phyloP scores from a whole-genome alignment of 2,113 vertebrate species.

The Rattus norvegicus region GRCr8 NC_086024.1:13018501-13019000 shows the following conservation, averaged over 20 bases:
- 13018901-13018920: slow-evolving; percentile 15
- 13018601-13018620: not conserved
- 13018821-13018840: not conserved
- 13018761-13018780: not conserved
- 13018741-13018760: not conserved
- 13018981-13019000: slow-evolving; percentile 34
- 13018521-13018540: not conserved
- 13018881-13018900: not conserved
- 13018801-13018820: not conserved
- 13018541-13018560: not conserved
- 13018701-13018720: not conserved
- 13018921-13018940: not conserved
- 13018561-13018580: slow-evolving; percentile 12
- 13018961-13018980: not conserved
- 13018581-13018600: slow-evolving; percentile 25
- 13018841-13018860: slow-evolving; percentile 8
- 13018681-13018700: not conserved
- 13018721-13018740: not conserved
- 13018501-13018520: slow-evolving; percentile 24
- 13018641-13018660: not conserved
- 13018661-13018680: slow-evolving; percentile 17
- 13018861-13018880: not conserved
- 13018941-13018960: not conserved
- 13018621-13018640: not conserved
- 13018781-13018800: not conserved